Conservation (phyloP, 2,113 vertebrate genomes). For the Neodontobutis hainanensis region DNA sequence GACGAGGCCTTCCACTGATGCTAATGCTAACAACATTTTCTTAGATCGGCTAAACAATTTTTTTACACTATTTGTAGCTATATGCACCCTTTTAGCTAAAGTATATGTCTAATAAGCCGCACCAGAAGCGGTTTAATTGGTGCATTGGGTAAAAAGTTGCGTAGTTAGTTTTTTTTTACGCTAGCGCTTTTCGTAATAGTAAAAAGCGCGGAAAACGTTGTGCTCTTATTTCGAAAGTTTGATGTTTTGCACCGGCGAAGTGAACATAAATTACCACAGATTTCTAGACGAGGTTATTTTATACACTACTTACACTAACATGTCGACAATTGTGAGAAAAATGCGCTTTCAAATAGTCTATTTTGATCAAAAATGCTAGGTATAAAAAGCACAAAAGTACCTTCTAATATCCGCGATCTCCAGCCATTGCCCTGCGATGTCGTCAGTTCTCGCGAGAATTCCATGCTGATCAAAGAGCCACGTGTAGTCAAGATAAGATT, state of each 20-base stretch:
- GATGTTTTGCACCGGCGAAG: slow-evolving; percentile 48
- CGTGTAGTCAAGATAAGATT: slow-evolving; percentile 9
- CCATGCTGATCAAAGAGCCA: not conserved
- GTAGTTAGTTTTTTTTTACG: not conserved
- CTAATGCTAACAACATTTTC: slow-evolving; percentile 51
- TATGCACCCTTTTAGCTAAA: accelerated
- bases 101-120: not conserved
- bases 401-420: slow-evolving; percentile 66
- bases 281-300: not conserved
- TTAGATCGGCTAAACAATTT: slow-evolving; percentile 5
- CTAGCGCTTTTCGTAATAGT: slow-evolving; percentile 26
- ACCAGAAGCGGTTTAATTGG: accelerated
- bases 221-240: slow-evolving; percentile 79
- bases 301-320: accelerated
- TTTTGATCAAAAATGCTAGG: slow-evolving; percentile 17
- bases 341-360: not conserved
- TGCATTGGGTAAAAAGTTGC: accelerated
- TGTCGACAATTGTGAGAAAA: accelerated
- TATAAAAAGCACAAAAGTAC: slow-evolving; percentile 72
- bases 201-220: slow-evolving; percentile 69
- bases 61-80: accelerated
- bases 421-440: slow-evolving; percentile 64
- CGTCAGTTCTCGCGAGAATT: slow-evolving; percentile 52
- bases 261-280: slow-evolving; percentile 37
- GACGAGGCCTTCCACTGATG: slow-evolving; percentile 35